Base-by-base conservation (phyloP, 2,888 invertebrate species). In the Drosophila antonietae region DNA sequence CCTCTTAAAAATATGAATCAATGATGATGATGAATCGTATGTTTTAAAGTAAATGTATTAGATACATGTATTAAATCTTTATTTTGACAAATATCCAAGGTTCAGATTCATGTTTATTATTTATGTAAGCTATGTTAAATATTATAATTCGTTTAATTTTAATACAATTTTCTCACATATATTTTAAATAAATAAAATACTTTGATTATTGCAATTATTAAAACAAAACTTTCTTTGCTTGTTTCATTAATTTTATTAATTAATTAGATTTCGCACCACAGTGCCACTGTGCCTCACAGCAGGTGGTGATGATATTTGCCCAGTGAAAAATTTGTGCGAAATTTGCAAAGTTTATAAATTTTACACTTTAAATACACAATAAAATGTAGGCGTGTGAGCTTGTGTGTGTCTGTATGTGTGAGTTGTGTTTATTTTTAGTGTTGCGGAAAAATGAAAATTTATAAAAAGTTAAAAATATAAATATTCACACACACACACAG, bases 301-400 rank as follows among this genome's bases (percentile, higher is more conserved):
- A 87, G 84, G 84, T 84, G 84, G 80, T 72, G 81, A 68, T 73
- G 67, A 65, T 65, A 61, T 71, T 78, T 68, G 64, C 47, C 37
- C 46, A 58, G 60, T 71, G 70, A 62, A 57, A 71, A 81, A 65
- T 68, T 68, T 72, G 71, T 72, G 81, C 84, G 73, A 86, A 80
- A 68, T 73, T 53, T 68, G 72, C 68, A 73, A 75, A 78, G 84
- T 82, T 82, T 84, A 84, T 87, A 81, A 84, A 75, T 71, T 80
- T 43, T 68, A 78, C 55, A 69, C 23, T 76, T 72, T 73, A 78
- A 75, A 69, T 69, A 64, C 59, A 69, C 47, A 70, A 57, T 53
- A 59, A 64, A 64, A 15, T 47, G 41, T 58, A 46, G 57, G 49
- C 64, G 51, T 62, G 46, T 23, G 35, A 51, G 49, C n/a, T 18